phyloP scores from a whole-genome alignment of 2,888 invertebrate genomes.

The Apamea anceps region DNA sequence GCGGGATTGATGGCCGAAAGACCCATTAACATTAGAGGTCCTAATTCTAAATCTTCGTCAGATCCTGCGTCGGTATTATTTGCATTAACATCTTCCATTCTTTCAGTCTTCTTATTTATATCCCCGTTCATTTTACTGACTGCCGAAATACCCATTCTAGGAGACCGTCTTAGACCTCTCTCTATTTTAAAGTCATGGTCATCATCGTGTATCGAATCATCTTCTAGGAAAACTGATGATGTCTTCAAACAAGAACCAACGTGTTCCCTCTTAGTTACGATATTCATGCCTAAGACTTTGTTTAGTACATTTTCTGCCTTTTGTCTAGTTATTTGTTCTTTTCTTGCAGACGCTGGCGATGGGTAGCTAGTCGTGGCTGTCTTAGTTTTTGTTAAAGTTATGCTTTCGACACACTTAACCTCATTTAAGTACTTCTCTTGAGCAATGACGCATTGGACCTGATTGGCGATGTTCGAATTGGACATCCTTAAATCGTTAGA shows the following conservation, averaged over 20 bases:
- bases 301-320: constrained; percentile 88
- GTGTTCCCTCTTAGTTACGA: constrained; percentile 85
- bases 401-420: constrained; percentile 88
- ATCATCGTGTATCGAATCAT: constrained; percentile 84
- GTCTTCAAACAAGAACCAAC: constrained; percentile 85
- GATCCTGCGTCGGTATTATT: constrained; percentile 82
- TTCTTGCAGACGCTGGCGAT: constrained; percentile 83
- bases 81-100: constrained; percentile 81
- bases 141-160: constrained; percentile 87
- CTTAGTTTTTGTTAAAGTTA: constrained; percentile 85
- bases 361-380: constrained; percentile 77
- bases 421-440: constrained; percentile 89
- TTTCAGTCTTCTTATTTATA: constrained; percentile 85
- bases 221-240: constrained; percentile 87
- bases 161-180: constrained; percentile 84
- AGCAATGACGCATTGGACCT: constrained; percentile 89
- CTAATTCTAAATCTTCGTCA: constrained; percentile 91
- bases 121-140: constrained; percentile 89
- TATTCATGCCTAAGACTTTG: constrained; percentile 88
- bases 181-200: constrained; percentile 85
- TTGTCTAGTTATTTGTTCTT: constrained; percentile 86
- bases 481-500: constrained; percentile 88
- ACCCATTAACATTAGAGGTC: constrained; percentile 92
- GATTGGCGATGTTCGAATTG: constrained; percentile 86
- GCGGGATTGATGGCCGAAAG: constrained; percentile 91